Evolutionary conservation across 2,888 invertebrate species (phyloP), one percentile per base, ranked within the genome.

Genomic region (Phortica magna): DNA sequence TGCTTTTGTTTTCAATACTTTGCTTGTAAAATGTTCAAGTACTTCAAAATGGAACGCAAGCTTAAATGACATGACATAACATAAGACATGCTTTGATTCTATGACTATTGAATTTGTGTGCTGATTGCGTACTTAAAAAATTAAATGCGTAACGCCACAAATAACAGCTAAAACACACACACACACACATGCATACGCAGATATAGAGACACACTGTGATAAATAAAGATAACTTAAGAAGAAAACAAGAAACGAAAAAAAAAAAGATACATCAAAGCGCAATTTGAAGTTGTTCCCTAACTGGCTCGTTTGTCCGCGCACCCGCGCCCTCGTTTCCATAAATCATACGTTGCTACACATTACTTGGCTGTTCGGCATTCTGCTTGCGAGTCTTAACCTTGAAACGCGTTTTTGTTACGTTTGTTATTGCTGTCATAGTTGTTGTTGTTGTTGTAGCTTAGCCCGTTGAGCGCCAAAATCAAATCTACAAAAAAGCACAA

Each of bases 61-160:
- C 31, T 31, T 4, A 31, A 31, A 31, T 31, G 31, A 31, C 31
- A 31, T 31, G 31, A 31, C 31, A 31, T 3, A 31, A 14, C 48
- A 48, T 14, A 48, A 48, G 2, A 12, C 14, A 14, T 12, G 48
- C 48, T 48, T 48, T 48, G 48, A 59, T 59, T 59, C 22, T 19
- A n/a, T 59, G 59, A 22, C n/a, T 31, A 31, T 65, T 65, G 65
- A 22, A 31, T 7, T 7, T 65, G 31, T 22, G 64, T 22, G 14
- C 22, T 12, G 43, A 43, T 43, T 43, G 43, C 43, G 6, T 43
- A 43, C 43, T 43, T 43, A 10, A 48, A 9, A 2, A 14, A 12
- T 12, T 77, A 76, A 78, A 80, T 81, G 76, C 53, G 61, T 74
- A 72, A 48, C 14, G 39, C 4, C 17, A 59, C 31, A 39, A 17